Base-by-base conservation (phyloP, 1,140 invertebrate species). In the Chlorops oryzae region DNA sequence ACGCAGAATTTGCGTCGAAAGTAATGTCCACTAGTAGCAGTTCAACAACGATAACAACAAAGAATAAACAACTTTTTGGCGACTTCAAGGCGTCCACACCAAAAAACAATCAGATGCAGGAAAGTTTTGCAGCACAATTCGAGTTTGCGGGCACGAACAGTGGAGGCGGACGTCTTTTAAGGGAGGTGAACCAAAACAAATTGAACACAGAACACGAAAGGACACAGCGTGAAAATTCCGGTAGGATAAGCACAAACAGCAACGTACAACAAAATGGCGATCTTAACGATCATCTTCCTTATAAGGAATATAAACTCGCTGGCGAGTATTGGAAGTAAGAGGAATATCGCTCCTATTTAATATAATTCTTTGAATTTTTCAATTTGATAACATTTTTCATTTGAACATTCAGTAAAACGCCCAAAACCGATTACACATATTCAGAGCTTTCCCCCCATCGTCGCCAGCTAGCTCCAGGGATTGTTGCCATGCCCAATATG, bases 341-440 rank as follows among this genome's bases (percentile, higher is more conserved):
- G 20, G 20, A 23, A 22, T 17, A 5, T 20, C 12, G 7, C 13
- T 20, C 23, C 2, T 37, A 35, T 39, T 41, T 28, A 28, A 49
- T 42, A 10, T 10, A 32, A 34, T 24, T 1, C 10, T 17, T 17
- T 24, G 7, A 7, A 44, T 44, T 44, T 28, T 23, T 10, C 3
- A 44, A 12, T 44, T 17, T 44, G 18, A 20, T 17, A 5, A 17
- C 9, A 20, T 15, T 39, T 23, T 27, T 45, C 32, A 39, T n/a
- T 17, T 47, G 43, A 44, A 52, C 15, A 24, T 55, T 50, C 40
- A 85, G 82, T 63, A 83, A 83, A 63, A 87, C 85, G 59, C 85
- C 86, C 5, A 88, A 88, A 74, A 88, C 86, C 54, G 86, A 88
- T 73, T 89, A 87, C 70, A 88, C 86, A 5, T 89, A 89, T 70